Evolutionary conservation across 2,888 invertebrate genomes (phyloP), one percentile per base, ranked within the genome.

Genomic region (Sinelater perroti): DNA sequence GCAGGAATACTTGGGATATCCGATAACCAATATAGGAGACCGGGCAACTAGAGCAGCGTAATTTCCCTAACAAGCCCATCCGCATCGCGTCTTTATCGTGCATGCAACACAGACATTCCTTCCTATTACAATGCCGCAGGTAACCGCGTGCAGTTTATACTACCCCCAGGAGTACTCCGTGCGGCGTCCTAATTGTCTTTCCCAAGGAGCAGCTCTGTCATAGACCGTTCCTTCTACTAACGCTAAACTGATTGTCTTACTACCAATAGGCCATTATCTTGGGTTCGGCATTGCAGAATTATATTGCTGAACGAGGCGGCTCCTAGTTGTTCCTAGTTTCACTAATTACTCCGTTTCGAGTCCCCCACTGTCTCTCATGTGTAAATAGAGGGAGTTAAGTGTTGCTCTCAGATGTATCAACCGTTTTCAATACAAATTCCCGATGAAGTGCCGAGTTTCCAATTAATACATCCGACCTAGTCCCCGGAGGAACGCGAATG

Each of bases 141-240:
- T 53, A 53, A 53, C 53, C 53, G 45, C 53, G 31, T 53, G 53
- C 53, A 53, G 50, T 56, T 56, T 28, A 36, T 36, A 51, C 51
- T 47, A 53, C 14, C 38, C 57, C 21, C 47, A 52, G 20, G 47
- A 46, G 57, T 28, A 44, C 31, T 52, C 33, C 33, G 24, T 42
- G 49, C 38, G 46, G 47, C 47, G 35, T 31, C 33, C 38, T 56
- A 57, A 57, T 57, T 57, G 57, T 31, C 38, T 52, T 36, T 21
- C 31, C 46, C 14, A 40, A 31, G 8, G 31, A 49, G 42, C 42
- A 33, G 35, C 55, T 31, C 20, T 20, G 40, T 54, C 46, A 21
- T 45, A 28, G 24, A 38, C 17, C 45, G 28, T 36, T 40, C 38
- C 38, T 20, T 31, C 30, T 30, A 30, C 55, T 26, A 35, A 53